Evolutionary conservation across 2,113 vertebrate species (phyloP), one percentile per base, ranked within the genome.

Genomic region (Todiramphus chloris): DNA sequence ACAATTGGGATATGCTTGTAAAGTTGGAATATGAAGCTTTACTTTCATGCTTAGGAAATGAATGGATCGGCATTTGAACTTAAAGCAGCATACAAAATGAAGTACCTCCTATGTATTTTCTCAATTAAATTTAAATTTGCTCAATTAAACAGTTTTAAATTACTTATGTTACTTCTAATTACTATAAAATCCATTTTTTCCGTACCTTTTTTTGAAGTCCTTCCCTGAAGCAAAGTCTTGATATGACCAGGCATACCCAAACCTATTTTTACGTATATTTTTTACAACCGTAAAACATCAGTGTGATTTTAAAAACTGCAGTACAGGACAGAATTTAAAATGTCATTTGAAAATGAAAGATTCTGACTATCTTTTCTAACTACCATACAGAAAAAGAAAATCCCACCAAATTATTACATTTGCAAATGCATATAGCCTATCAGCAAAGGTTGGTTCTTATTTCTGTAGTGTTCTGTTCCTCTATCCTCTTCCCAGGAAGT

Each of bases 61-160:
- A 89, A 68, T 41, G 92, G 41, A 39, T 43, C 69, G 46, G 20
- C 7, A 86, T 93, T 81, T 83, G 37, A 39, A 90, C 93, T 94
- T 88, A 56, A 59, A 76, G 72, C 58, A 94, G 72, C 48, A 85
- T 63, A 39, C 28, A 74, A 43, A 37, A 92, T 50, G 3, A 86
- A 83, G 37, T 64, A 31, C 4, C 82, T 50, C 31, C 31, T 55
- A 53, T 7, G 16, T 37, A 39, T 93, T 90, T 59, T 56, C 75
- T 93, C 48, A 92, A 66, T 89, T 67, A 95, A 96, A 96, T 94
- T 95, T 95, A 93, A 93, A 88, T 92, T 93, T 89, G 93, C 72
- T 95, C 44, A 78, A 70, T 91, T 96, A 94, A 81, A 92, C 43
- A 90, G 37, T 51, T 91, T 90, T 53, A 95, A 85, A 92, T 95